These are phyloP conservation scores for Lithosia quadra DNA, from an alignment of 2,888 invertebrate genomes.

Conservation along the genomic window DNA sequence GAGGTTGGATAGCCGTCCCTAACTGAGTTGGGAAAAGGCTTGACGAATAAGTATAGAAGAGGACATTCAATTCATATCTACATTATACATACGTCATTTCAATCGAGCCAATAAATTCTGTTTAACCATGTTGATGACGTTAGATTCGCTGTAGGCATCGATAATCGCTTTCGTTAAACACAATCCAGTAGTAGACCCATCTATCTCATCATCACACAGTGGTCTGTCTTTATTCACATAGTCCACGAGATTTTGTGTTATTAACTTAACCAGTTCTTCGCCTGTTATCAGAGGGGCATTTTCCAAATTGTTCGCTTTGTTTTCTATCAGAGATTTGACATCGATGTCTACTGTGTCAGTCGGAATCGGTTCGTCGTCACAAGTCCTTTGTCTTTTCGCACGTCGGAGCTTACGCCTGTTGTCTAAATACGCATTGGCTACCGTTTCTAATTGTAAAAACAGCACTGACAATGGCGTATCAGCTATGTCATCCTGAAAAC, in stretches of 20 bases:
- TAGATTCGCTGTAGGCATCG: slow-evolving; percentile 89
- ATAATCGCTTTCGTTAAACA: slow-evolving; percentile 85
- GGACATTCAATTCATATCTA: neutral
- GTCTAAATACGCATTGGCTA: slow-evolving; percentile 72
- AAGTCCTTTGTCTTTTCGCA: slow-evolving; percentile 74
- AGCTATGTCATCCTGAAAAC: slow-evolving; percentile 78
- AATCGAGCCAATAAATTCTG: slow-evolving; percentile 79
- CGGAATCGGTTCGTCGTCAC: slow-evolving; percentile 60
- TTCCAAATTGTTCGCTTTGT: slow-evolving; percentile 68
- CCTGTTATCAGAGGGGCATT: slow-evolving; percentile 59
- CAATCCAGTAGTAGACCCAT: slow-evolving; percentile 69
- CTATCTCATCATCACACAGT: slow-evolving; percentile 70
- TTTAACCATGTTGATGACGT: slow-evolving; percentile 86
- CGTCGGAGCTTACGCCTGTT: slow-evolving; percentile 73
- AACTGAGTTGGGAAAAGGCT: no score
- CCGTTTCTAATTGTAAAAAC: slow-evolving; percentile 79
- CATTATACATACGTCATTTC: slow-evolving; percentile 41
- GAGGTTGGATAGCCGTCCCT: no score
- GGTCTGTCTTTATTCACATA: slow-evolving; percentile 60
- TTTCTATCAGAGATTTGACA: slow-evolving; percentile 65
- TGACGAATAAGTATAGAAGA: no score
- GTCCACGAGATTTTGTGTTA: slow-evolving; percentile 70
- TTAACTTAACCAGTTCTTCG: slow-evolving; percentile 66
- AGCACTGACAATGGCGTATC: slow-evolving; percentile 80
- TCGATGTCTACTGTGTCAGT: slow-evolving; percentile 60